Conservation (phyloP, 2,113 vertebrate genomes). For the Perognathus longimembris region DNA sequence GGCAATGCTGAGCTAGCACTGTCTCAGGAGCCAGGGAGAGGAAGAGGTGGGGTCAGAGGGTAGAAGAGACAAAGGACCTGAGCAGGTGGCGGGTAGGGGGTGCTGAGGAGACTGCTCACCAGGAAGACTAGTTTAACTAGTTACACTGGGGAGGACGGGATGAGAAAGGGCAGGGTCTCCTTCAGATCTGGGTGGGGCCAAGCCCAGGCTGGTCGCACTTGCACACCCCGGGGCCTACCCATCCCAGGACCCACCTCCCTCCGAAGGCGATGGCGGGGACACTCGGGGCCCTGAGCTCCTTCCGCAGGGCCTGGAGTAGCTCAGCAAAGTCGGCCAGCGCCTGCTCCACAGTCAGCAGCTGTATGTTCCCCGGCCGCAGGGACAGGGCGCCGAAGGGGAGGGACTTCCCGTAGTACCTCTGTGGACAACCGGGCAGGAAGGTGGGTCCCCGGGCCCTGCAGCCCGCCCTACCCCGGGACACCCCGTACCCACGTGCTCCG, state of each 20-base stretch:
- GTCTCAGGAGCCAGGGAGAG: background rate
- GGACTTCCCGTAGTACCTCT: slow-evolving; percentile 96
- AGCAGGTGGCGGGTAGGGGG: background rate
- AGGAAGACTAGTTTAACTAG: background rate
- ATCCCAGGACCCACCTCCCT: slow-evolving; percentile 88
- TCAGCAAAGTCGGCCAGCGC: slow-evolving; percentile 94
- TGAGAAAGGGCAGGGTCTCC: background rate
- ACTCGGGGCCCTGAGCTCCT: slow-evolving; percentile 82
- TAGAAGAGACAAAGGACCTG: background rate
- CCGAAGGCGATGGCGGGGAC: slow-evolving; percentile 92
- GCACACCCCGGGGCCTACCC: background rate
- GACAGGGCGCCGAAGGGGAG: slow-evolving; percentile 92
- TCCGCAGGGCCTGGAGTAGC: slow-evolving; percentile 89
- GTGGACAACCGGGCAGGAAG: background rate
- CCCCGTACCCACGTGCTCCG: slow-evolving; percentile 93
- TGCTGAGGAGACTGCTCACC: background rate
- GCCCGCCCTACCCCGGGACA: no score
- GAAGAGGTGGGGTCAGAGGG: no score
- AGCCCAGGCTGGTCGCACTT: no score
- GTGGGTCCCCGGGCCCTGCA: accelerated
- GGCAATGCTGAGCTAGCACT: background rate
- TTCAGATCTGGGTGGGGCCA: background rate
- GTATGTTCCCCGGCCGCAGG: slow-evolving; percentile 83
- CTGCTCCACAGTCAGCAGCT: slow-evolving; percentile 94
- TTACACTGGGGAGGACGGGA: background rate